phyloP scores from a whole-genome alignment of 1,140 invertebrate genomes.

The Ptiloglossa arizonensis region DNA sequence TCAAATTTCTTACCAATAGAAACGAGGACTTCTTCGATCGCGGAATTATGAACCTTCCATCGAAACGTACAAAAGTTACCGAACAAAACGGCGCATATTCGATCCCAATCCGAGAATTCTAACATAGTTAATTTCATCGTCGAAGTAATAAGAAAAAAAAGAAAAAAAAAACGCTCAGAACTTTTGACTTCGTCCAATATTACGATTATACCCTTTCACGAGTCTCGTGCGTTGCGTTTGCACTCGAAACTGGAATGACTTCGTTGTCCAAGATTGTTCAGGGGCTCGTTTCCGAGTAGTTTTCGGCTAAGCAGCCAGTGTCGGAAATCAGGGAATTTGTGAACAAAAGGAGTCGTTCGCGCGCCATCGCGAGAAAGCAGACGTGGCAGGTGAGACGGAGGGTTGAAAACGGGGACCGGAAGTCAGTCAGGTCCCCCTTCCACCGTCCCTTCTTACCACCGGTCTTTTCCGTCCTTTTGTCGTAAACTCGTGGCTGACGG shows the following conservation, averaged over 20 bases:
- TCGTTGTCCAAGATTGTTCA: slow-evolving; percentile 13
- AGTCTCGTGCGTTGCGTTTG: not conserved
- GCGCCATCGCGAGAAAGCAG: slow-evolving; percentile 20
- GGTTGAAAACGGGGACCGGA: slow-evolving; percentile 30
- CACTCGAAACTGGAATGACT: not conserved
- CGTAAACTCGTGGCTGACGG: slow-evolving; percentile 41
- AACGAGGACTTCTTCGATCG: too few species aligned
- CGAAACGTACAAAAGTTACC: too few species aligned
- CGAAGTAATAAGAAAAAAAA: too few species aligned
- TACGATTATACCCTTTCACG: not conserved
- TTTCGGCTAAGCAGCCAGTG: slow-evolving; percentile 12
- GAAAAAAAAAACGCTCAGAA: too few species aligned
- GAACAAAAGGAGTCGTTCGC: slow-evolving; percentile 50
- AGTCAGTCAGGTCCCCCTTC: slow-evolving; percentile 43
- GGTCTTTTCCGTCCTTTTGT: slow-evolving; percentile 49
- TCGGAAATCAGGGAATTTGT: slow-evolving; percentile 46
- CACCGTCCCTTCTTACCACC: not conserved
- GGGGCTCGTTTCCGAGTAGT: slow-evolving; percentile 30
- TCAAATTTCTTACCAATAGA: too few species aligned
- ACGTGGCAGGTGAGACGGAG: not conserved
- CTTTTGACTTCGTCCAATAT: too few species aligned
- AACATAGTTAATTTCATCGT: too few species aligned
- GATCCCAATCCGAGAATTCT: too few species aligned
- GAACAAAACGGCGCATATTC: too few species aligned
- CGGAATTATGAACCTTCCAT: too few species aligned